These are phyloP conservation scores for Mimas tiliae DNA, from an alignment of 2,888 invertebrate genomes.

Conservation along the genomic window DNA sequence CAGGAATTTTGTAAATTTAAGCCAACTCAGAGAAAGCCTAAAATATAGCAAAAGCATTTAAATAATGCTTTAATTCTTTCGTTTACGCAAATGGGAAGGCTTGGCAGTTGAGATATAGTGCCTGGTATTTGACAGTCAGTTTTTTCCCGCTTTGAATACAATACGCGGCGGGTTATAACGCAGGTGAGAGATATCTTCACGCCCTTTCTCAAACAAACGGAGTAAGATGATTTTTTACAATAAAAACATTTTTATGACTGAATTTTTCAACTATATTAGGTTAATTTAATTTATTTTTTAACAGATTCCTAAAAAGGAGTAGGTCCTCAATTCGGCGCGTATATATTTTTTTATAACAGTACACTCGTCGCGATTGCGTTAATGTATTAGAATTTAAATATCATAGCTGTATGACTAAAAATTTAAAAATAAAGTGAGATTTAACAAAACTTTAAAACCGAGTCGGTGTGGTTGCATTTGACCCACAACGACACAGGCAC, in stretches of 20 bases:
- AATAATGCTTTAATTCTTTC: neutral
- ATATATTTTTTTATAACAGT: too few species aligned
- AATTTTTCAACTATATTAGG: neutral
- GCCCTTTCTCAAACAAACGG: neutral
- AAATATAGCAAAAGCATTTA: neutral
- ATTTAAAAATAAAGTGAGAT: too few species aligned
- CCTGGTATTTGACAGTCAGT: constrained; percentile 8
- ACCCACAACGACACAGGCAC: too few species aligned
- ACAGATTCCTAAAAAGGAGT: too few species aligned
- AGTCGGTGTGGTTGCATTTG: too few species aligned
- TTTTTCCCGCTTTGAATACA: constrained; percentile 7
- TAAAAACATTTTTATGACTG: constrained; percentile 1
- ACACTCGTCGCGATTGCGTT: too few species aligned
- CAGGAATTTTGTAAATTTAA: too few species aligned
- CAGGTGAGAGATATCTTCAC: constrained; percentile 19
- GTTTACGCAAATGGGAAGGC: neutral
- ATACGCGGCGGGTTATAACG: neutral
- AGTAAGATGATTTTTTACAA: neutral
- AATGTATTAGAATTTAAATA: too few species aligned
- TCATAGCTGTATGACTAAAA: too few species aligned
- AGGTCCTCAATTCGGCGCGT: too few species aligned
- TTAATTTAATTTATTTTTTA: too few species aligned
- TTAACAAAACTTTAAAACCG: too few species aligned
- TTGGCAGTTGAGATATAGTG: neutral
- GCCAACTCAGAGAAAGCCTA: neutral